phyloP scores from a whole-genome alignment of 2,797 vertebrate species.

The Brachyalestes nurse region DNA sequence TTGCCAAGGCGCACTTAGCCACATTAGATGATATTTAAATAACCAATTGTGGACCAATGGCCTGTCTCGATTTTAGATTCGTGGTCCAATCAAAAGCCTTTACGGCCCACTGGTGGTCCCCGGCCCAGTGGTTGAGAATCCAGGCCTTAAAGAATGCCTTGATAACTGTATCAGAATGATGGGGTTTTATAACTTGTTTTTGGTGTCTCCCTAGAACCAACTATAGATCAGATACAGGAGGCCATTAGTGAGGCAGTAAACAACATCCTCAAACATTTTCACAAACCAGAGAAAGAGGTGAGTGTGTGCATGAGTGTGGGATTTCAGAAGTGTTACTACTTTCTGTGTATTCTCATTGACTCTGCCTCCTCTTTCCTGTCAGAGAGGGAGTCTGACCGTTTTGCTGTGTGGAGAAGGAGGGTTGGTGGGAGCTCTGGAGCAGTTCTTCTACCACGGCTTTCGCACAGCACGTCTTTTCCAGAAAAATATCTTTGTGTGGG shows the following conservation, averaged over 20 bases:
- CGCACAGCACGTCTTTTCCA: constrained; percentile 92
- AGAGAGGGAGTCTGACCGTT: constrained; percentile 93
- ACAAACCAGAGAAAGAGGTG: constrained; percentile 99
- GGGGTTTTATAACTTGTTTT: no score
- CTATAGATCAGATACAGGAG: constrained; percentile 91
- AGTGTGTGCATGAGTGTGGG: constrained; percentile 23
- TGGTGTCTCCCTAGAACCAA: constrained; percentile 81
- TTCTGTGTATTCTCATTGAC: background rate
- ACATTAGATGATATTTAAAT: no score
- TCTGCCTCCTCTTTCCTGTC: constrained; percentile 40
- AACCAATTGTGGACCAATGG: no score
- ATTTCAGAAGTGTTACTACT: background rate
- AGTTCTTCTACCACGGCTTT: constrained; percentile 94
- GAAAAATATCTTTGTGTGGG: constrained; percentile 97
- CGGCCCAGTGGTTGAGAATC: no score
- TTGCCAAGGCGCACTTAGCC: no score
- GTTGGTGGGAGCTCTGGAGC: constrained; percentile 90
- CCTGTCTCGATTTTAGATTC: no score
- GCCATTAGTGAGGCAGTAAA: constrained; percentile 95
- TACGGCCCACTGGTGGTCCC: no score
- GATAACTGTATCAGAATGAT: background rate
- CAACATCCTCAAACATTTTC: constrained; percentile 97
- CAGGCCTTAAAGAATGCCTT: background rate
- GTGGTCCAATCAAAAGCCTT: no score
- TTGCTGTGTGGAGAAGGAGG: constrained; percentile 93